A percentile compares a stretch with the other conserved stretches of the same genome.
phyloP scores from a whole-genome alignment of 2,888 invertebrate species.

The Cylloceria caligata region DNA sequence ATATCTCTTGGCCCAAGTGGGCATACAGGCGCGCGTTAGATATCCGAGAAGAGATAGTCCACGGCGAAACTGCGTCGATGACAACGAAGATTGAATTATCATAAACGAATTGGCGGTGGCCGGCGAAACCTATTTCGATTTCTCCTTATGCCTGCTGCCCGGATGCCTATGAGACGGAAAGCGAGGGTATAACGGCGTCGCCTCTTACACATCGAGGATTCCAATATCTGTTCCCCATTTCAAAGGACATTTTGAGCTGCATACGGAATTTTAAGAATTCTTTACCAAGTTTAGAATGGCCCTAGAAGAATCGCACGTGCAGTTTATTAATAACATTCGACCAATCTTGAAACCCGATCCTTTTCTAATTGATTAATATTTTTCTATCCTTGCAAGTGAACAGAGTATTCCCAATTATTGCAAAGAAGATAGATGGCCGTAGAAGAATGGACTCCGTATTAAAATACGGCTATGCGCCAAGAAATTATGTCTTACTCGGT shows the following conservation, averaged over 20 bases:
- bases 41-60: constrained; percentile 19
- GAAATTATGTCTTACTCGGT: too few species aligned
- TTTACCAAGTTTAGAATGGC: constrained; percentile 12
- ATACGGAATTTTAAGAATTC: constrained; percentile 74
- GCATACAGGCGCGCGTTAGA: constrained; percentile 34
- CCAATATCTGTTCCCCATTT: constrained; percentile 60
- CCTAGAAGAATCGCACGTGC: constrained; percentile 18
- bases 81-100: constrained; percentile 79
- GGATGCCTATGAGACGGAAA: constrained; percentile 75
- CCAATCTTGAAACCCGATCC: background rate
- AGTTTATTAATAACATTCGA: constrained; percentile 1
- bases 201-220: constrained; percentile 50
- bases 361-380: background rate
- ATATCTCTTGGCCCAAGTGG: constrained; percentile 21
- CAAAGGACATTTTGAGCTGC: constrained; percentile 47
- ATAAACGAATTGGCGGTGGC: constrained; percentile 77
- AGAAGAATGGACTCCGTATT: too few species aligned
- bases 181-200: constrained; percentile 39
- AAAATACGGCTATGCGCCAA: too few species aligned
- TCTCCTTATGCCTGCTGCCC: constrained; percentile 69
- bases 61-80: constrained; percentile 15
- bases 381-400: background rate
- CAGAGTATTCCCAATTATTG: too few species aligned
- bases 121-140: constrained; percentile 50
- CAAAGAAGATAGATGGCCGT: too few species aligned